A percentile compares a stretch with the other conserved stretches of the same genome.
Conservation (phyloP, 2,888 invertebrate genomes). For the Drosophila bunnanda region DNA sequence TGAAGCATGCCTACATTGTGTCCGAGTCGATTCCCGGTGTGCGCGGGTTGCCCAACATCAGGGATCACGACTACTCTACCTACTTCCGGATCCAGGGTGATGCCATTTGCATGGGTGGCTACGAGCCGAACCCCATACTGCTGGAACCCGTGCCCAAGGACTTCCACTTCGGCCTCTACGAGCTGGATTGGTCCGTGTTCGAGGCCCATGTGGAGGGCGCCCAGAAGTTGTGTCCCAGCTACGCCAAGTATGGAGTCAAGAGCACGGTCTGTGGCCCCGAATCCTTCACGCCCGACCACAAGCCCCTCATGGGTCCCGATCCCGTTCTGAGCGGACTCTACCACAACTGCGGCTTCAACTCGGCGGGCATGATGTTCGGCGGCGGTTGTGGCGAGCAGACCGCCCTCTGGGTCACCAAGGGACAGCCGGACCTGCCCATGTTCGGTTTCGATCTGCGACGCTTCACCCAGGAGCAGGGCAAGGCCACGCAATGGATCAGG, state of each 20-base stretch:
- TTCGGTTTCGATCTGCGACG: slow-evolving; percentile 93
- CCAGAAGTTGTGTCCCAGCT: slow-evolving; percentile 89
- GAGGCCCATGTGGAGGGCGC: slow-evolving; percentile 91
- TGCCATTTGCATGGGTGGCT: slow-evolving; percentile 93
- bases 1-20: slow-evolving; percentile 95
- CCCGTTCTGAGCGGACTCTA: slow-evolving; percentile 89
- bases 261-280: slow-evolving; percentile 96
- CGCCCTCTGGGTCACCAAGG: slow-evolving; percentile 93
- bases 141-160: slow-evolving; percentile 91
- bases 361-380: slow-evolving; percentile 96
- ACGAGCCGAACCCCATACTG: slow-evolving; percentile 93
- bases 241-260: slow-evolving; percentile 91
- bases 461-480: slow-evolving; percentile 90
- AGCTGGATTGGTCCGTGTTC: slow-evolving; percentile 94
- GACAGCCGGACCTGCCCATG: slow-evolving; percentile 94
- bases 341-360: slow-evolving; percentile 95
- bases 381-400: slow-evolving; percentile 94
- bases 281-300: slow-evolving; percentile 96
- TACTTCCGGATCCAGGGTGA: slow-evolving; percentile 94
- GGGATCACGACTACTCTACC: slow-evolving; percentile 93
- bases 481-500: slow-evolving; percentile 90
- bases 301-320: slow-evolving; percentile 93
- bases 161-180: slow-evolving; percentile 93
- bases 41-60: slow-evolving; percentile 91
- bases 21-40: slow-evolving; percentile 91